Base-by-base conservation (phyloP, 1,140 invertebrate species). In the Drosophila eugracilis region DNA sequence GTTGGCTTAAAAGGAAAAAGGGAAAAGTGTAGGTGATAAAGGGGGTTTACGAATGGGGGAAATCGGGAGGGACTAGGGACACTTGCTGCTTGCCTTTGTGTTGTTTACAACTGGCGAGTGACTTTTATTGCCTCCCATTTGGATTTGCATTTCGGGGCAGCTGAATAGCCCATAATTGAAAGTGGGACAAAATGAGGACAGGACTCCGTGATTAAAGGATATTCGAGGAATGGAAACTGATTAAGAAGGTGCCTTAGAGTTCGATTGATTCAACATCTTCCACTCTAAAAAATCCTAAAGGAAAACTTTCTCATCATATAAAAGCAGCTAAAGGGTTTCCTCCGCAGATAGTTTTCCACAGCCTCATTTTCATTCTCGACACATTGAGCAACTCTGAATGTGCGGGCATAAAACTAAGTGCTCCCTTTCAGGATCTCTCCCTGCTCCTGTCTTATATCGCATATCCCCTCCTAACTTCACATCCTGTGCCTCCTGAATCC, bases 351-450 rank as follows among this genome's bases (percentile, higher is more conserved):
- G 39, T 48, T 66, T 50, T 32, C 28, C 28, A 15, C 14, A 41
- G 55, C 70, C 58, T 52, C 49, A 50, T 63, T 45, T 48, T 60
- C 39, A 19, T 37, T 49, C 65, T 59, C 45, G 76, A 63, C 66
- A 71, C 78, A 79, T 75, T 79, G 72, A 79, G 52, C 77, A 79
- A 50, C 22, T 58, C 55, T 57, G 49, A 71, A 80, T 79, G 58
- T 39, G 44, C 26, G 32, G 41, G 30, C 50, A 75, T 79, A 49
- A 80, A 80, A 80, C 77, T 72, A 75, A 80, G 77, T 80, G 72
- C 69, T 75, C 7, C 48, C 67, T 75, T 69, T 71, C 63, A 71
- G 37, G 17, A 37, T 55, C 55, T 22, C 50, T 21, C n/a, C 24
- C 30, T 41, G 14, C 14, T 14, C 12, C 3, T 21, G n/a, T n/a